Conservation (phyloP, 2,113 vertebrate genomes). For the Colistium nudipinnis region DNA sequence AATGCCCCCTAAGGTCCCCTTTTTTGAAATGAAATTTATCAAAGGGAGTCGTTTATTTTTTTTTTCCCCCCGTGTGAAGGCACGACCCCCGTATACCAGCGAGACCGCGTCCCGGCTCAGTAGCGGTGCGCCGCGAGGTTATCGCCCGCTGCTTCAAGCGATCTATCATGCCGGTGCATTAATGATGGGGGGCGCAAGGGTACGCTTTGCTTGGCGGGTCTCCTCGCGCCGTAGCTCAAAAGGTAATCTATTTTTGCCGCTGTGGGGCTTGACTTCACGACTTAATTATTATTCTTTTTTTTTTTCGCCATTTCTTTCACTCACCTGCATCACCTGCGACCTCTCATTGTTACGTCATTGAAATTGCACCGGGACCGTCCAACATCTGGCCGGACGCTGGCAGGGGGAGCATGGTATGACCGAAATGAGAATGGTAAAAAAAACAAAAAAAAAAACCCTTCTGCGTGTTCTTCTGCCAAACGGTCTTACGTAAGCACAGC, state of each 20-base stretch:
- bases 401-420: too few species aligned
- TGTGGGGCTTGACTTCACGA: constrained; percentile 4
- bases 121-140: constrained; percentile 11
- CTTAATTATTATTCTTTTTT: not conserved
- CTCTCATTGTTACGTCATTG: not conserved
- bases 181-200: constrained; percentile 21
- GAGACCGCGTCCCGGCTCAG: constrained; percentile 8
- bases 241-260: constrained; percentile 18
- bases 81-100: not conserved
- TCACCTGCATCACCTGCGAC: not conserved
- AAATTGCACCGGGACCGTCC: too few species aligned
- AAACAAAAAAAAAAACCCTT: constrained; percentile 11
- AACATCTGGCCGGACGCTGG: too few species aligned
- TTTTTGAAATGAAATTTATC: constrained; percentile 57
- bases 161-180: constrained; percentile 19
- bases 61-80: constrained; percentile 2
- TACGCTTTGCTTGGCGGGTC: constrained; percentile 17
- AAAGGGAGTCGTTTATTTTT: too few species aligned
- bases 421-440: not conserved
- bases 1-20: constrained; percentile 9
- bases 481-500: constrained; percentile 56
- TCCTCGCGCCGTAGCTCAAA: constrained; percentile 14
- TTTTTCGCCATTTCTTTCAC: not conserved
- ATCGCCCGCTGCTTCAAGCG: constrained; percentile 11
- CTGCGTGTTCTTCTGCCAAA: constrained; percentile 41